These are phyloP conservation scores for Conger conger DNA, from an alignment of 2,113 vertebrate species.

Conservation along the genomic window DNA sequence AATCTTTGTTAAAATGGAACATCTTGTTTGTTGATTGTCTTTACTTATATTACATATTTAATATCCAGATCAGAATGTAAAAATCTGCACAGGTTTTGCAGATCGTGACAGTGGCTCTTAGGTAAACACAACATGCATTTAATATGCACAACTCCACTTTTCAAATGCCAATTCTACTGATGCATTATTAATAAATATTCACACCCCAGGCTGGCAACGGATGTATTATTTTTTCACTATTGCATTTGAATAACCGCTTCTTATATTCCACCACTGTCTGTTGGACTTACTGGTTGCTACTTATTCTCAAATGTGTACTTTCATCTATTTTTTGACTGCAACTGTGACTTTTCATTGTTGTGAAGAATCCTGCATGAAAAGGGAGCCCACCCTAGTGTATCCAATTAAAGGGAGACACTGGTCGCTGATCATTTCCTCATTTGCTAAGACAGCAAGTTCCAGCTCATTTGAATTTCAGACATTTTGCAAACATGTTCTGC, in stretches of 20 bases:
- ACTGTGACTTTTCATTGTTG: slow-evolving; percentile 34
- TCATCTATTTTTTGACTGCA: not conserved
- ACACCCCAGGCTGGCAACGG: not conserved
- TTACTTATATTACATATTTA: not conserved
- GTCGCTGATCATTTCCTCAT: not conserved
- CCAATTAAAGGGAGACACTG: too few relatives aligned
- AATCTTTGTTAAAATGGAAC: not conserved
- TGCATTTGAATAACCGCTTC: not conserved
- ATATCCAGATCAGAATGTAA: too few relatives aligned
- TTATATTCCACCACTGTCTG: not conserved
- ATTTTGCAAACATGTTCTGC: not conserved
- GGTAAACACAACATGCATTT: too few relatives aligned
- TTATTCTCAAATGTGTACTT: not conserved
- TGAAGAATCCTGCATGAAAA: slow-evolving; percentile 41
- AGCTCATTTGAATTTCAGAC: not conserved
- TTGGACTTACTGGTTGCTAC: not conserved
- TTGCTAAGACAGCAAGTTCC: not conserved
- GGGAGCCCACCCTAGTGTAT: too few relatives aligned
- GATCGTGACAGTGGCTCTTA: not conserved
- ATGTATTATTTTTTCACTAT: not conserved
- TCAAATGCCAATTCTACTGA: too few relatives aligned
- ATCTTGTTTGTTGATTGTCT: not conserved
- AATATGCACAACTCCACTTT: too few relatives aligned
- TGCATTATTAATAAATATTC: not conserved
- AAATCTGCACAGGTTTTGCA: not conserved